Conservation (phyloP, 64 coral and sea anemone genomes). For the Actinia tenebrosa region DNA sequence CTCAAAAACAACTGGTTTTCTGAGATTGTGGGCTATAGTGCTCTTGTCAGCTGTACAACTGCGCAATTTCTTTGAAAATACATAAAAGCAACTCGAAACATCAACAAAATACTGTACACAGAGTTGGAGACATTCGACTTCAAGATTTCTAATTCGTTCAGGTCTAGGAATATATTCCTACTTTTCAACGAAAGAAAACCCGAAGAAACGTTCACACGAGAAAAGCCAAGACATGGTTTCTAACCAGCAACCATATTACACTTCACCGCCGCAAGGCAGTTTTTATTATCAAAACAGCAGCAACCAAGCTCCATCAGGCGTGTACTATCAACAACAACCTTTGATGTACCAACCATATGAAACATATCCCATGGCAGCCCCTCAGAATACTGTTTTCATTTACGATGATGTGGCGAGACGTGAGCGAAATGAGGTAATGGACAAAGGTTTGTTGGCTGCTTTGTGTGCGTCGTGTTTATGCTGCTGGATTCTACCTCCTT, state of each 20-base stretch:
- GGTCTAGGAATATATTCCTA: too few relatives aligned
- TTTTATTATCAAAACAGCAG: background rate
- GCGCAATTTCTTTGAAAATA: background rate
- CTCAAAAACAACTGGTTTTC: too few relatives aligned
- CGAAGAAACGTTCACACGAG: too few relatives aligned
- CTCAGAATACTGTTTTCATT: constrained; percentile 6
- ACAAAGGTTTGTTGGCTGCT: background rate
- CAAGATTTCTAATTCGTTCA: background rate
- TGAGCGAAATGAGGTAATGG: background rate
- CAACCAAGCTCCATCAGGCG: background rate
- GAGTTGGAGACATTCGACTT: background rate
- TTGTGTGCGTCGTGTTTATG: constrained; percentile 25
- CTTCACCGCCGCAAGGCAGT: background rate
- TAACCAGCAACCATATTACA: background rate
- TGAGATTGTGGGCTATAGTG: background rate
- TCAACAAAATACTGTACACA: background rate
- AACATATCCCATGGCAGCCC: constrained; percentile 19
- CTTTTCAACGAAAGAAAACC: background rate
- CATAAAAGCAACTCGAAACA: background rate
- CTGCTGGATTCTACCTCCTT: constrained; percentile 20
- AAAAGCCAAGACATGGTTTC: background rate
- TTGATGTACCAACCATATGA: constrained; percentile 7
- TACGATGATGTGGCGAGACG: constrained; percentile 14
- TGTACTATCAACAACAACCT: background rate
- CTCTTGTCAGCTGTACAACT: background rate